Conservation (phyloP, 2,888 invertebrate genomes). For the Anorthoa munda region DNA sequence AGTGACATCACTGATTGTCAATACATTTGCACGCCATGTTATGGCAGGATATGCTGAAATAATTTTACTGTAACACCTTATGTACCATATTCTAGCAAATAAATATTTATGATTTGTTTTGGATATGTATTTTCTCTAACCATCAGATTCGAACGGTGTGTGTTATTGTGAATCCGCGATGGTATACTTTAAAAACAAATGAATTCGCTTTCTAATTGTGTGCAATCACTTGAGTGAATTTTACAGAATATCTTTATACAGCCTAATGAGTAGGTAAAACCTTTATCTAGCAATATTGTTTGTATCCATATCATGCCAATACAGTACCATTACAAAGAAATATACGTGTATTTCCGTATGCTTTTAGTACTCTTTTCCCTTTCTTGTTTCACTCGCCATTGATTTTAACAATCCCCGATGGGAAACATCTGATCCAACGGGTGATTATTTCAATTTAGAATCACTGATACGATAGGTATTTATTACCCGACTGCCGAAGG, state of each 20-base stretch:
- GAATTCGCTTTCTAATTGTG: background rate
- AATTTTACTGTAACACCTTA: no score
- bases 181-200: background rate
- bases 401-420: slow-evolving; percentile 30
- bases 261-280: background rate
- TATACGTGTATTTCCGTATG: slow-evolving; percentile 8
- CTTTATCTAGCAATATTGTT: background rate
- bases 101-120: no score
- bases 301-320: background rate
- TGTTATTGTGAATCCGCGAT: no score
- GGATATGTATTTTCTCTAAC: no score
- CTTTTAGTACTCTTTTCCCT: slow-evolving; percentile 3
- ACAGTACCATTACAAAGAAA: slow-evolving; percentile 7
- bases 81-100: no score
- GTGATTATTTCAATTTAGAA: slow-evolving; percentile 11
- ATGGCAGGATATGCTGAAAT: no score
- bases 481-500: no score
- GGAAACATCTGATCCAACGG: slow-evolving; percentile 11
- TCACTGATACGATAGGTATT: background rate
- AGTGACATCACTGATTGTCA: no score
- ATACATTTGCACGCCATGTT: no score
- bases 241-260: background rate
- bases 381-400: slow-evolving; percentile 32
- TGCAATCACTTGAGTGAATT: background rate
- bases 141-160: no score